Evolutionary conservation across 2,797 vertebrate genomes (phyloP).

Genomic region (Thaleichthys pacificus): DNA sequence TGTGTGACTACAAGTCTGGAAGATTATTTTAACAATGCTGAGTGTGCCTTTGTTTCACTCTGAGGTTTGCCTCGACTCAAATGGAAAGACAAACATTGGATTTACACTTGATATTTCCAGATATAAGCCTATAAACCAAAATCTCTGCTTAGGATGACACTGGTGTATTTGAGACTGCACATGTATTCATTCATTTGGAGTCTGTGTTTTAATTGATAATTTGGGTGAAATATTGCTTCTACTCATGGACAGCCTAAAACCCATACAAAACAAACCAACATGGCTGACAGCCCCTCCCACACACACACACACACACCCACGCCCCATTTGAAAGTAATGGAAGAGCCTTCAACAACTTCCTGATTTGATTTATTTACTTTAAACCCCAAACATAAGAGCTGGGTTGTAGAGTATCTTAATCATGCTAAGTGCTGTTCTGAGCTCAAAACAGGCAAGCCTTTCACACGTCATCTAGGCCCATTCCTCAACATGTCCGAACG

Average conservation of each 20-base stretch:
- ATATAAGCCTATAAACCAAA: too few relatives aligned
- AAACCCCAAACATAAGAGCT: constrained; percentile 35
- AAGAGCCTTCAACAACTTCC: constrained; percentile 32
- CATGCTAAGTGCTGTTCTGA: constrained; percentile 35
- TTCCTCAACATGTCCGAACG: constrained; percentile 47
- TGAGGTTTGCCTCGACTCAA: background rate
- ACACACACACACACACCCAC: too few relatives aligned
- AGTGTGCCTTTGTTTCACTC: background rate
- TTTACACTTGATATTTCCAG: background rate
- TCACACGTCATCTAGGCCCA: constrained; percentile 25
- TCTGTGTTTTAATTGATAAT: background rate
- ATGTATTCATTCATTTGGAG: background rate
- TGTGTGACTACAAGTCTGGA: background rate
- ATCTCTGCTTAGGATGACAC: too few relatives aligned
- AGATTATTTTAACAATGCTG: background rate
- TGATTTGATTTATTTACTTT: constrained; percentile 53
- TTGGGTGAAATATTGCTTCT: background rate
- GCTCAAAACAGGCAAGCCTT: constrained; percentile 13
- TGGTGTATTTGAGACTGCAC: too few relatives aligned
- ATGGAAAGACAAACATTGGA: background rate
- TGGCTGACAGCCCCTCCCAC: constrained; percentile 38
- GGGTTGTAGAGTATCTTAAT: constrained; percentile 34
- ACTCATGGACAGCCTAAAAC: background rate
- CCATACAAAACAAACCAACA: constrained; percentile 31
- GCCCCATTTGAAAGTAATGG: constrained; percentile 40